A percentile compares a stretch with the other conserved stretches of the same genome.
Evolutionary conservation across 2,113 vertebrate species (phyloP).

Genomic region (cattle (Bos taurus)): ARS-UCD2.0 NC_037345.1:19887501-19888000

Average conservation of each 20-base stretch:
- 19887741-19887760: background rate
- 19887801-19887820: background rate
- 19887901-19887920: background rate
- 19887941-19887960: background rate
- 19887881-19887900: background rate
- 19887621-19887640: background rate
- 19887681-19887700: background rate
- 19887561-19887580: background rate
- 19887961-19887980: background rate
- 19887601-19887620: constrained; percentile 72
- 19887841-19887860: background rate
- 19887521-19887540: background rate
- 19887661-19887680: background rate
- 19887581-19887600: constrained; percentile 62
- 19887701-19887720: background rate
- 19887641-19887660: background rate
- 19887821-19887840: background rate
- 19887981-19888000: background rate
- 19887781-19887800: background rate
- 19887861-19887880: background rate
- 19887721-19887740: background rate
- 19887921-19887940: background rate
- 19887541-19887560: background rate
- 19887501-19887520: constrained; percentile 24
- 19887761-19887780: background rate